Percentiles rank a stretch among this genome's conserved stretches.
Evolutionary conservation across 1,140 invertebrate genomes (phyloP).

Genomic region (Penaeus chinensis): DNA sequence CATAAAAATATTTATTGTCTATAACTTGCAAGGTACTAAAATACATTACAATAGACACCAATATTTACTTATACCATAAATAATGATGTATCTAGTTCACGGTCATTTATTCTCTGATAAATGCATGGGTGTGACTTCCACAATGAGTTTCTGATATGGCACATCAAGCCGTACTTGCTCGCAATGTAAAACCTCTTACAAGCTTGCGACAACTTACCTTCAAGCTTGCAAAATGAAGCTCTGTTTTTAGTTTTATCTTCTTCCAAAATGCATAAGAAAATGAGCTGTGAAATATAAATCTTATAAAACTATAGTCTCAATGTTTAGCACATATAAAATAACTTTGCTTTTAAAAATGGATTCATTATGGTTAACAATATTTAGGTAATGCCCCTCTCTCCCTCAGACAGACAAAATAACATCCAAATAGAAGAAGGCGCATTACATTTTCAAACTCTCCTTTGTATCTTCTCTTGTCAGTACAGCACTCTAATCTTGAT

Average conservation of each 20-base stretch:
- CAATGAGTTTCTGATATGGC: slow-evolving; percentile 8
- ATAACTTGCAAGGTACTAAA: slow-evolving; percentile 55
- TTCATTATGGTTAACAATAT: slow-evolving; percentile 10
- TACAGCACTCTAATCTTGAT: too few species aligned
- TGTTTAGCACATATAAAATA: slow-evolving; percentile 40
- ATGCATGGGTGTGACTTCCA: neutral
- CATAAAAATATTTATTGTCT: slow-evolving; percentile 58
- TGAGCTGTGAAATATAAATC: slow-evolving; percentile 40
- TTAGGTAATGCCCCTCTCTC: neutral
- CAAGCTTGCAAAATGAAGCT: slow-evolving; percentile 20
- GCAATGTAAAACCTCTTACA: neutral
- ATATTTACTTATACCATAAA: slow-evolving; percentile 20
- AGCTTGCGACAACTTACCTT: slow-evolving; percentile 26
- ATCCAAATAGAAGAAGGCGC: too few species aligned
- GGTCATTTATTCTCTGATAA: neutral
- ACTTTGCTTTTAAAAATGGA: slow-evolving; percentile 29
- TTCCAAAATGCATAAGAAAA: slow-evolving; percentile 8
- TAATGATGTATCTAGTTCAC: too few species aligned
- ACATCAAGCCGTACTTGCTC: neutral
- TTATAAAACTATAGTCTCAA: slow-evolving; percentile 44
- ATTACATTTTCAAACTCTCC: too few species aligned
- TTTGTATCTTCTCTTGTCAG: too few species aligned
- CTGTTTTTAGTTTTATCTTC: neutral
- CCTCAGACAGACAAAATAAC: slow-evolving; percentile 2
- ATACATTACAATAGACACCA: slow-evolving; percentile 53